A percentile compares a stretch with the other conserved stretches of the same genome.
Conservation (phyloP, 2,113 vertebrate genomes). For the Rynchops niger region DNA sequence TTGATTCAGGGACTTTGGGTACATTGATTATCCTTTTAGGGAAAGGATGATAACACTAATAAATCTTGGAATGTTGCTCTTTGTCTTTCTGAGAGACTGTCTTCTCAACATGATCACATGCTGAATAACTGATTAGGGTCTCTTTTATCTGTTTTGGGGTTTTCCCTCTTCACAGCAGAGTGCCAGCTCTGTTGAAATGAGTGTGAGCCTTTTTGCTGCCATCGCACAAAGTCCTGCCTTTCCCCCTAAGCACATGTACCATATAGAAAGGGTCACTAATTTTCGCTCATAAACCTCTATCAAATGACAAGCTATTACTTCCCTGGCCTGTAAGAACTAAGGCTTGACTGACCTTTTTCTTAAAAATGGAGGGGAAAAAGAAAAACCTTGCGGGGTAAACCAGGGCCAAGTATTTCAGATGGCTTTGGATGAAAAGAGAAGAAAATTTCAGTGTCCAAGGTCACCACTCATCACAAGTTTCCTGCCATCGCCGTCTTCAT, state of each 20-base stretch:
- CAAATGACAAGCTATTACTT: conserved; percentile 54
- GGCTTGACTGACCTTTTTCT: conserved; percentile 27
- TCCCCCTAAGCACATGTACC: not conserved
- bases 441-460: not conserved
- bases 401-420: not conserved
- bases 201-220: not conserved
- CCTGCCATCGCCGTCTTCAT: not conserved
- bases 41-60: conserved; percentile 11
- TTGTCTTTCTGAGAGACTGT: not conserved
- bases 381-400: not conserved
- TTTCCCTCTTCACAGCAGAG: not conserved
- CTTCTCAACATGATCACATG: not conserved
- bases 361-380: conserved; percentile 1
- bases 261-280: conserved; percentile 21
- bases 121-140: not conserved
- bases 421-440: not conserved
- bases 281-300: conserved; percentile 26
- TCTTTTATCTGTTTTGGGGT: not conserved
- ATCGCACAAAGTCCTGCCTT: not conserved
- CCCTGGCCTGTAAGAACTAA: not conserved
- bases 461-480: not conserved
- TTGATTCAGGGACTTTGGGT: conserved; percentile 32
- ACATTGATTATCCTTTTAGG: conserved; percentile 40
- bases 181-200: not conserved
- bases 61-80: conserved; percentile 41